Conservation (phyloP, 2,113 vertebrate species). For the Naja naja region DNA sequence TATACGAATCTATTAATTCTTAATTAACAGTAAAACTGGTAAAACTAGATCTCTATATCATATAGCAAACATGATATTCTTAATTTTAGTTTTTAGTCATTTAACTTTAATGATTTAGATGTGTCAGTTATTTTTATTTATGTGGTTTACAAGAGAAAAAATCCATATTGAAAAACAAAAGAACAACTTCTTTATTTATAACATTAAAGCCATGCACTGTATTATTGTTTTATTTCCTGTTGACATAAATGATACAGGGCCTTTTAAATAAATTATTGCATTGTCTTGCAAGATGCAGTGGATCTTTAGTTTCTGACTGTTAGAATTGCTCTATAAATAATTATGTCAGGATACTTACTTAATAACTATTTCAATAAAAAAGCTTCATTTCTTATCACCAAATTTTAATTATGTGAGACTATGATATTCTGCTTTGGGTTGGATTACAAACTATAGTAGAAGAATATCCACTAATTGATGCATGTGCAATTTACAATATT, state of each 20-base stretch:
- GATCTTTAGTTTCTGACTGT: slow-evolving; percentile 18
- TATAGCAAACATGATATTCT: slow-evolving; percentile 29
- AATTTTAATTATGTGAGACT: background rate
- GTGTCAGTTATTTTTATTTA: slow-evolving; percentile 34
- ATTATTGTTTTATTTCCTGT: slow-evolving; percentile 34
- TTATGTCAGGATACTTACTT: slow-evolving; percentile 27
- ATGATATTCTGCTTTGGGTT: slow-evolving; percentile 11
- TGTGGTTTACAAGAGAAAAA: slow-evolving; percentile 38
- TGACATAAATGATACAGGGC: slow-evolving; percentile 1
- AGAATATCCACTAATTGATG: background rate
- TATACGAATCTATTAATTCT: background rate
- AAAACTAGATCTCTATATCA: slow-evolving; percentile 37
- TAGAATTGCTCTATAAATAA: slow-evolving; percentile 26
- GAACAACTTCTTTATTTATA: slow-evolving; percentile 16
- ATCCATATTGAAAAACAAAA: slow-evolving; percentile 5
- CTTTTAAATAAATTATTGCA: slow-evolving; percentile 36
- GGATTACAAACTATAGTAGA: background rate
- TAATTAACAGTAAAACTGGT: slow-evolving; percentile 16
- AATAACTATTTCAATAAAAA: slow-evolving; percentile 17
- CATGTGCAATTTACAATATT: background rate
- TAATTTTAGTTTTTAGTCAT: slow-evolving; percentile 6
- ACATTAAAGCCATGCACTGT: background rate
- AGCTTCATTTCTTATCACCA: background rate
- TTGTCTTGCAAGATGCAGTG: slow-evolving; percentile 23
- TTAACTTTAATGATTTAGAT: slow-evolving; percentile 12